Conservation (phyloP, 2,113 vertebrate species). For the Acrocephalus kingi region DNA sequence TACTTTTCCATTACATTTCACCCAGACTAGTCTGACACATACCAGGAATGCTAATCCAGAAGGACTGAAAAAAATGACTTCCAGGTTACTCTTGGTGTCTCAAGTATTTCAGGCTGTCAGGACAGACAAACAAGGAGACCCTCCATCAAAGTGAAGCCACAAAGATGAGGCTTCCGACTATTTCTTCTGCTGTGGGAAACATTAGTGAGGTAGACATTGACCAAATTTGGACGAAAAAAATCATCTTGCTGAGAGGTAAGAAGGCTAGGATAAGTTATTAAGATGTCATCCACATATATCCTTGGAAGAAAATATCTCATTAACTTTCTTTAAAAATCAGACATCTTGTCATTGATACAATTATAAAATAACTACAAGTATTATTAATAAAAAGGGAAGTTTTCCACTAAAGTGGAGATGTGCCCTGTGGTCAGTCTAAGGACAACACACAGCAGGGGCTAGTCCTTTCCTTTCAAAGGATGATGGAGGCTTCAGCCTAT, state of each 20-base stretch:
- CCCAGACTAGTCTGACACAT: neutral
- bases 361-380: neutral
- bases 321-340: neutral
- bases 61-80: neutral
- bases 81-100: neutral
- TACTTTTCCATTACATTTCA: neutral
- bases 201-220: neutral
- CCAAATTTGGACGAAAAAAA: neutral
- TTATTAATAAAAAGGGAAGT: neutral
- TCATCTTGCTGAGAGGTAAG: neutral
- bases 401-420: neutral
- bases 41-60: neutral
- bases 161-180: neutral
- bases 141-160: neutral
- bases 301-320: neutral
- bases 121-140: neutral
- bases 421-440: neutral
- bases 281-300: neutral
- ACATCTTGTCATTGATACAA: neutral
- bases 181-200: neutral
- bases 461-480: neutral
- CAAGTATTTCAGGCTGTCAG: neutral
- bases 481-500: neutral
- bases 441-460: neutral
- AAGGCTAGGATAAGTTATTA: neutral